Conservation (phyloP, 2,113 vertebrate genomes). For the Brachirus orientalis region DNA sequence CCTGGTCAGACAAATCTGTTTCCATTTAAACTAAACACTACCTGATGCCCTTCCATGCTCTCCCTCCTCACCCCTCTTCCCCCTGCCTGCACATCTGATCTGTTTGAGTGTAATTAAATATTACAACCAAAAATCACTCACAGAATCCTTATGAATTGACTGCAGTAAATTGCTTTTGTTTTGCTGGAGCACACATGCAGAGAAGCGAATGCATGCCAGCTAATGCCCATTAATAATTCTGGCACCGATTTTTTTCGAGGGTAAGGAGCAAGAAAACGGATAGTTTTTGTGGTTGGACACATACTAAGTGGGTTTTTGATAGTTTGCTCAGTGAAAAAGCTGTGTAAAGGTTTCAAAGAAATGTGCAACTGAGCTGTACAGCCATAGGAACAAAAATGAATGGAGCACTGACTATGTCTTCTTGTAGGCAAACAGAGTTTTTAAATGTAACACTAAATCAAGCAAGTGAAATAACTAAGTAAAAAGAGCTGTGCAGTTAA, state of each 20-base stretch:
- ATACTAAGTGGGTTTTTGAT: slow-evolving; percentile 15
- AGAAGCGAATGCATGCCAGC: slow-evolving; percentile 16
- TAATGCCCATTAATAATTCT: slow-evolving; percentile 39
- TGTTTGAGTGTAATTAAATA: slow-evolving; percentile 54
- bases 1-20: slow-evolving; percentile 62
- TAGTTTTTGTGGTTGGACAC: slow-evolving; percentile 33
- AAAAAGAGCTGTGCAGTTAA: too few relatives aligned
- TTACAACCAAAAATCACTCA: slow-evolving; percentile 41
- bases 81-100: slow-evolving; percentile 36
- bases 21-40: slow-evolving; percentile 53
- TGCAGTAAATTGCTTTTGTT: slow-evolving; percentile 21
- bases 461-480: too few relatives aligned
- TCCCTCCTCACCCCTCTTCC: background rate
- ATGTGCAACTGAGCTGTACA: too few relatives aligned
- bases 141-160: slow-evolving; percentile 33
- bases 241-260: slow-evolving; percentile 25
- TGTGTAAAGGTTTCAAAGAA: slow-evolving; percentile 22
- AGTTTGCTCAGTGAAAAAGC: slow-evolving; percentile 27
- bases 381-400: too few relatives aligned
- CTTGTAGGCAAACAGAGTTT: too few relatives aligned
- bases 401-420: too few relatives aligned
- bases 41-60: slow-evolving; percentile 10
- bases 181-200: slow-evolving; percentile 18
- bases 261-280: slow-evolving; percentile 21
- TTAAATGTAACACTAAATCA: too few relatives aligned